Evolutionary conservation across 1,140 invertebrate species (phyloP).

Genomic region (Dufourea novaeangliae): DNA sequence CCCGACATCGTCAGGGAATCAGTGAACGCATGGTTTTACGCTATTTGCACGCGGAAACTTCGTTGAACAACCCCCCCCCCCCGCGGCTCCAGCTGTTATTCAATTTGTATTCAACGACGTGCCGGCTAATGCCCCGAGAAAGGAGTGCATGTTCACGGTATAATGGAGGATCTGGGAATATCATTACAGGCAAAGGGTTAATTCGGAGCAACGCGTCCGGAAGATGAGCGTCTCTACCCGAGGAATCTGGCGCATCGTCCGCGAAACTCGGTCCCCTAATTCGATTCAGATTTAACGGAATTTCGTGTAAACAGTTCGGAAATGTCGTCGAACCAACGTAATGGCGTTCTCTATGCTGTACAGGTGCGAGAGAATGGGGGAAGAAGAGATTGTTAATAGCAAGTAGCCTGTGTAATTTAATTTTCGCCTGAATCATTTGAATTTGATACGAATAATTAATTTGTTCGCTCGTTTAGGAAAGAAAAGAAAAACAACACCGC

Average conservation of each 20-base stretch:
- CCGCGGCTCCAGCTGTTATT: slow-evolving; percentile 43
- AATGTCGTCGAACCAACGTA: slow-evolving; percentile 6
- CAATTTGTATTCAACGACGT: slow-evolving; percentile 58
- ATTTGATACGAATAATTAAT: too few species aligned
- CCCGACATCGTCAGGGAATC: not conserved
- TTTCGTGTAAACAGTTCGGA: slow-evolving; percentile 16
- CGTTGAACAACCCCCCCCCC: slow-evolving; percentile 5
- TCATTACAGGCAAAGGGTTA: slow-evolving; percentile 53
- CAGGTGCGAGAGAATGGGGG: not conserved
- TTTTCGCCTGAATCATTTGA: too few species aligned
- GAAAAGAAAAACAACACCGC: not conserved
- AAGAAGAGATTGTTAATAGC: not conserved
- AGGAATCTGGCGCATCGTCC: slow-evolving; percentile 15
- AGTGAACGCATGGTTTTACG: slow-evolving; percentile 41
- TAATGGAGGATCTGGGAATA: slow-evolving; percentile 44
- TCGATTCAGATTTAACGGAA: slow-evolving; percentile 21
- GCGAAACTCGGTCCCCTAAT: not conserved
- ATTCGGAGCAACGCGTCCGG: slow-evolving; percentile 40
- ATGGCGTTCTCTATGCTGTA: not conserved
- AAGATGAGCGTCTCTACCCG: slow-evolving; percentile 41
- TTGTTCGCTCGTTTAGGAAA: not conserved
- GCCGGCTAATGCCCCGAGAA: slow-evolving; percentile 47
- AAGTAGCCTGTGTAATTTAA: too few species aligned
- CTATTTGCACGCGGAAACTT: slow-evolving; percentile 32
- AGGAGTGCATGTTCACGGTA: slow-evolving; percentile 24